A percentile compares a stretch with the other conserved stretches of the same genome.
Evolutionary conservation across 2,113 vertebrate species (phyloP).

Genomic region (Gymnorhina tibicen): DNA sequence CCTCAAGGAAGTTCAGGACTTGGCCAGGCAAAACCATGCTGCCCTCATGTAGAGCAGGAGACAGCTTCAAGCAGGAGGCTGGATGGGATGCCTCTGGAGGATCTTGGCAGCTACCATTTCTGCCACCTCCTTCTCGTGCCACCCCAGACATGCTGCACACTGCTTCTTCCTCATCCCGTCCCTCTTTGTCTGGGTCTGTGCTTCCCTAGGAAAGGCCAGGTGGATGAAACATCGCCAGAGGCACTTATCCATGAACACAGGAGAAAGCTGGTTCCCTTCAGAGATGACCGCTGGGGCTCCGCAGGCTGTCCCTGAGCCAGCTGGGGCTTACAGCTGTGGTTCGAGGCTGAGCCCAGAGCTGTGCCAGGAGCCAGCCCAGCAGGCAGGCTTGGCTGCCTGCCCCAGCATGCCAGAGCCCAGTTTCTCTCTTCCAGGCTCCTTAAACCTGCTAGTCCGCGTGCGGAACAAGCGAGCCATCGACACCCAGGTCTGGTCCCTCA

Average conservation of each 20-base stretch:
- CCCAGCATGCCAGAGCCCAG: background rate
- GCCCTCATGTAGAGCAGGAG: background rate
- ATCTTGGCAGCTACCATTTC: background rate
- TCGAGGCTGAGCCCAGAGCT: background rate
- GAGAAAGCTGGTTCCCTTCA: background rate
- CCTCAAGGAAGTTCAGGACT: background rate
- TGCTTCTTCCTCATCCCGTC: background rate
- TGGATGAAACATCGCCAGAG: background rate
- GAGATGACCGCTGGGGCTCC: background rate
- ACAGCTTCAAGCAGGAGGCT: background rate
- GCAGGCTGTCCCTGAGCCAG: background rate
- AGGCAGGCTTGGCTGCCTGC: background rate
- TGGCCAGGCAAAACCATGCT: background rate
- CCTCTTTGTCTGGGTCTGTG: background rate
- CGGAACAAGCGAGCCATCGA: conserved; percentile 85
- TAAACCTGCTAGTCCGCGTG: conserved; percentile 88
- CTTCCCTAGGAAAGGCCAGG: background rate
- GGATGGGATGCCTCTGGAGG: background rate
- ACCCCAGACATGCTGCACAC: background rate
- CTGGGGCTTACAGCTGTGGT: background rate
- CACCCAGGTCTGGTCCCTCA: conserved; percentile 84
- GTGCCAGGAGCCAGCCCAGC: background rate
- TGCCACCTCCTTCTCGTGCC: background rate
- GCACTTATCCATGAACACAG: background rate
- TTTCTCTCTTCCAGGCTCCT: conserved; percentile 78